Evolutionary conservation across 1,140 invertebrate species (phyloP).

Genomic region (Saxidomus purpurata): DNA sequence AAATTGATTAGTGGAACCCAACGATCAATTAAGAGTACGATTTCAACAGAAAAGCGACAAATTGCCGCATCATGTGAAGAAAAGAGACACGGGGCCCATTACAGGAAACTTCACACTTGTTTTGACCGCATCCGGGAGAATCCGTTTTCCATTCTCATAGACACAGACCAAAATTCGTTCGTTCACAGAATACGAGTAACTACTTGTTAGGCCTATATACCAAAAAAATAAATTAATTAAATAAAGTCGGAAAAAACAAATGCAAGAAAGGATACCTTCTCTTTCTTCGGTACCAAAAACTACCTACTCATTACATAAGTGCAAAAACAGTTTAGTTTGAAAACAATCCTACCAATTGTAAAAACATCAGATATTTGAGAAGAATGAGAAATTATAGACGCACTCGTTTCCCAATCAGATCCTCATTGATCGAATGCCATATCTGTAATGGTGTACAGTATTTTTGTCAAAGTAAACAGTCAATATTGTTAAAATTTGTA

Average conservation of each 20-base stretch:
- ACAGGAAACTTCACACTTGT: slow-evolving; percentile 2
- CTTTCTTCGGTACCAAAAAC: too few species aligned
- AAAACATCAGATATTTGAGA: too few species aligned
- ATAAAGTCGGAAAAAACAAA: too few species aligned
- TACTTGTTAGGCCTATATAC: too few species aligned
- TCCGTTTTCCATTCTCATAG: not conserved
- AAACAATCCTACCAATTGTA: too few species aligned
- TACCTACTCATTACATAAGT: too few species aligned
- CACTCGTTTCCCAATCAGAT: not conserved
- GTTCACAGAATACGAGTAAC: too few species aligned
- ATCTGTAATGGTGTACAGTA: not conserved
- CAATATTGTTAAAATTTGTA: slow-evolving; percentile 5
- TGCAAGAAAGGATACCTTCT: too few species aligned
- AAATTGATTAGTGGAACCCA: slow-evolving; percentile 36
- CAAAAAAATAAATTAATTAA: too few species aligned
- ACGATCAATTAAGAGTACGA: slow-evolving; percentile 55
- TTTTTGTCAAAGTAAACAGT: slow-evolving; percentile 43
- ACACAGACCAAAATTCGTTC: too few species aligned
- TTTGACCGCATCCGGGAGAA: not conserved
- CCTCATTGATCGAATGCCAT: slow-evolving; percentile 14
- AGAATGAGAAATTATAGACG: too few species aligned
- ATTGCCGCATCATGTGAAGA: slow-evolving; percentile 48
- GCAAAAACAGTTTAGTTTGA: too few species aligned
- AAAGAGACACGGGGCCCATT: not conserved
- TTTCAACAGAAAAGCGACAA: slow-evolving; percentile 36